A percentile compares a stretch with the other conserved stretches of the same genome.
Evolutionary conservation across 2,113 vertebrate genomes (phyloP).

Genomic region (Mustelus asterias): DNA sequence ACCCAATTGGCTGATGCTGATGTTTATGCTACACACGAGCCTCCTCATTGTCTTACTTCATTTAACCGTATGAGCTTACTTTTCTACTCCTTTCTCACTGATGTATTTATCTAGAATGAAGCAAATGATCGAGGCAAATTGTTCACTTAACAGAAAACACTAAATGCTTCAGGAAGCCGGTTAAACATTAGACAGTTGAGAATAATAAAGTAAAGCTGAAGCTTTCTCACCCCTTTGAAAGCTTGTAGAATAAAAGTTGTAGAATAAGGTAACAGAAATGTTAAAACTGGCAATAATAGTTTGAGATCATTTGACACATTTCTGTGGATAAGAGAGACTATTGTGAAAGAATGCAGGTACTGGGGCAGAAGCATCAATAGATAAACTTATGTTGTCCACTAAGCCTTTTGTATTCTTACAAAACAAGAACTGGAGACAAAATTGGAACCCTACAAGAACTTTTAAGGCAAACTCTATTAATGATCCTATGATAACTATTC

Average conservation of each 20-base stretch:
- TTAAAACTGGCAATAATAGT: background rate
- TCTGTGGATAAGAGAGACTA: background rate
- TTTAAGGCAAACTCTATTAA: background rate
- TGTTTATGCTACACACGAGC: background rate
- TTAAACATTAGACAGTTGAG: background rate
- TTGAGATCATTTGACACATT: background rate
- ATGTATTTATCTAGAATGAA: background rate
- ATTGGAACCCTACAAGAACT: background rate
- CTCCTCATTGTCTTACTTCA: background rate
- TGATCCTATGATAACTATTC: background rate
- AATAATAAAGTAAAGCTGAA: background rate
- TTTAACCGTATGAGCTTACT: background rate
- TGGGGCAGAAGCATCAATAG: background rate
- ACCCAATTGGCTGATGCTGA: background rate
- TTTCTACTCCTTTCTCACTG: background rate
- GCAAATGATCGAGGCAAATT: background rate
- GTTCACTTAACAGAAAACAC: background rate
- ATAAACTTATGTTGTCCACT: too few relatives aligned
- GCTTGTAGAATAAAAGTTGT: background rate
- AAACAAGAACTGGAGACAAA: too few relatives aligned
- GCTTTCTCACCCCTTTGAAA: background rate
- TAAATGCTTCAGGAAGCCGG: background rate
- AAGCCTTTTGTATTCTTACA: too few relatives aligned
- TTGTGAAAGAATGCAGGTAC: background rate
- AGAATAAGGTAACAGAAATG: background rate